Evolutionary conservation across 2,113 vertebrate species (phyloP), one percentile per base, ranked within the genome.

Genomic region (Sisor rabdophorus): DNA sequence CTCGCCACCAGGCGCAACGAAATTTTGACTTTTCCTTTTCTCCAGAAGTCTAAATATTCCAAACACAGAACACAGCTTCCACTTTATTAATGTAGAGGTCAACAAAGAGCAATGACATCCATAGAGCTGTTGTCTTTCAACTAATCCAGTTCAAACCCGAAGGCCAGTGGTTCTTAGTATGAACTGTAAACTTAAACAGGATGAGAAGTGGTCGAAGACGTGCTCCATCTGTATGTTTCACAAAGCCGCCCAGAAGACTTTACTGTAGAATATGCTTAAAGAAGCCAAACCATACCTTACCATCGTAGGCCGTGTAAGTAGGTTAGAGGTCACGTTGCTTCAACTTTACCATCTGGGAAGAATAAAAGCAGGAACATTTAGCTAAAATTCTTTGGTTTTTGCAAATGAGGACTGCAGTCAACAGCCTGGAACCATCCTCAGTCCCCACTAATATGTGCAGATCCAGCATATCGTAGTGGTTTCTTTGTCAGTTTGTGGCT

Each of bases 21-120:
- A 79, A 81, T 89, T 84, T 82, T 78, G 56, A 80, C 79, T 70
- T 82, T 81, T 82, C 82, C 56, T 81, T 69, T 80, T 83, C 85
- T 83, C 73, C 82, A 82, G 83, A 85, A 88, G 79, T 88, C 48
- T 40, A 84, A 82, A 88, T 84, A 88, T 82, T 86, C 83, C 85
- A 70, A 86, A 84, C 84, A 78, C 81, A 89, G 83, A 82, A 84
- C 86, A 85, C 73, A 85, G 82, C 86, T 32, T 32, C 85, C 90
- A 87, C 84, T 88, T 91, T 91, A 93, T 91, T 91, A 88, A 91
- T 91, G 85, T 80, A 70, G 36, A 78, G 89, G 89, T 91, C 89
- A 91, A 85, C 80, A 71, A 73, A 88, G 86, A 78, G 79, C 85
- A 85, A 80, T 67, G 79, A 83, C 84, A 81, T 79, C 86, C 86